A percentile compares a stretch with the other conserved stretches of the same genome.
Evolutionary conservation across 2,113 vertebrate species (phyloP).

Genomic region (Scomber scombrus): DNA sequence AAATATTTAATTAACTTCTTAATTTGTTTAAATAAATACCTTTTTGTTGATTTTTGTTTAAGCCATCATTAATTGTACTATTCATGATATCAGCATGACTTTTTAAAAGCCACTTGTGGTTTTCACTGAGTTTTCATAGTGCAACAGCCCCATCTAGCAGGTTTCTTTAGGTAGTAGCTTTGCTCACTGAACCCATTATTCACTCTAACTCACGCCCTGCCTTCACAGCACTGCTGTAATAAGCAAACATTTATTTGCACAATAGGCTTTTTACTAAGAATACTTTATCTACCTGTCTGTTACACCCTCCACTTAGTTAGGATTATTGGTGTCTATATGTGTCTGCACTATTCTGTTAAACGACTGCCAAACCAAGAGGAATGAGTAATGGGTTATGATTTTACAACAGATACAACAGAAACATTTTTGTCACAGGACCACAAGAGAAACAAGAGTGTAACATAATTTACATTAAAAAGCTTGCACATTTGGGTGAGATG

Average conservation of each 20-base stretch:
- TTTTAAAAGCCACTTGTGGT: conserved; percentile 47
- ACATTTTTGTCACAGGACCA: conserved; percentile 22
- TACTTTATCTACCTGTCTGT: conserved; percentile 57
- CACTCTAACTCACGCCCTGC: conserved; percentile 35
- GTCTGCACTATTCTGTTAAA: conserved; percentile 34
- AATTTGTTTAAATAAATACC: too few species aligned
- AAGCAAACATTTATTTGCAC: conserved; percentile 65
- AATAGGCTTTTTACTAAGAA: conserved; percentile 50
- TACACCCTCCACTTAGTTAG: conserved; percentile 32
- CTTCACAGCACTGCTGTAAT: conserved; percentile 38
- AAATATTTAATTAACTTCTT: too few species aligned
- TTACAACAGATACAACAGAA: conserved; percentile 42
- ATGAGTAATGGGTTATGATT: conserved; percentile 51
- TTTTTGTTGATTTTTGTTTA: too few species aligned
- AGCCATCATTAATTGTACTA: too few species aligned
- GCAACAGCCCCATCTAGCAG: conserved; percentile 78
- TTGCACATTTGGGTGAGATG: conserved; percentile 4
- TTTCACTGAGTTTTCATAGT: conserved; percentile 22
- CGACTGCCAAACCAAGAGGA: conserved; percentile 23
- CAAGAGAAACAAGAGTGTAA: conserved; percentile 26
- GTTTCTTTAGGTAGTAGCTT: neutral
- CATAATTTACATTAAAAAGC: conserved; percentile 41
- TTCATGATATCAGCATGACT: conserved; percentile 51
- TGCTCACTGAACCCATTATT: conserved; percentile 18
- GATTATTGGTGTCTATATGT: conserved; percentile 54